These are phyloP conservation scores for Amphimallon solstitiale DNA, from an alignment of 2,888 invertebrate species.

Conservation along the genomic window DNA sequence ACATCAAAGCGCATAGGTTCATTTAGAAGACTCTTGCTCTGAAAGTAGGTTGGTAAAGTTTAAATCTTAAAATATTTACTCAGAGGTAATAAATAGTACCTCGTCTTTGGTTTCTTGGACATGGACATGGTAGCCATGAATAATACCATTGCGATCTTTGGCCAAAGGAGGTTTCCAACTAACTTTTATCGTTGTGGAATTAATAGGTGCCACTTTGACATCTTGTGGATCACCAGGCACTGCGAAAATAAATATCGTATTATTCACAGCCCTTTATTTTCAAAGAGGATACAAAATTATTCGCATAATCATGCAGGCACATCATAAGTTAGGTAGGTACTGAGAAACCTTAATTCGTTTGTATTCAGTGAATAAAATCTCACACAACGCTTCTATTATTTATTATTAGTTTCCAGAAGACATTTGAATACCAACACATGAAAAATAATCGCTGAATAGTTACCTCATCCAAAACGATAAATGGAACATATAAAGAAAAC, in stretches of 20 bases:
- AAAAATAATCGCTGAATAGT: constrained; percentile 58
- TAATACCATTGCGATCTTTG: constrained; percentile 93
- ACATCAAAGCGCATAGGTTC: constrained; percentile 90
- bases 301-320: constrained; percentile 59
- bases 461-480: constrained; percentile 58
- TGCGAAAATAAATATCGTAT: constrained; percentile 65
- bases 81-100: constrained; percentile 64
- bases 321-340: constrained; percentile 54
- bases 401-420: constrained; percentile 50
- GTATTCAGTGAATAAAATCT: constrained; percentile 38
- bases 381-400: constrained; percentile 41
- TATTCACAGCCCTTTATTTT: constrained; percentile 9
- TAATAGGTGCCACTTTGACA: constrained; percentile 87
- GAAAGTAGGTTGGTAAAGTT: constrained; percentile 25
- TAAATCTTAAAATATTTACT: constrained; percentile 30
- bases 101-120: constrained; percentile 90
- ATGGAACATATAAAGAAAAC: constrained; percentile 49
- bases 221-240: constrained; percentile 98
- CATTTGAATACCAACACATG: constrained; percentile 81
- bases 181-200: constrained; percentile 95
- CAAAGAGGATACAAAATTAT: constrained; percentile 43
- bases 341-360: constrained; percentile 2
- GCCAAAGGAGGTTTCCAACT: constrained; percentile 94
- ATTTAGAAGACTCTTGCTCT: constrained; percentile 83
- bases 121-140: constrained; percentile 96